Percentiles rank a stretch among this genome's conserved stretches.
phyloP scores from a whole-genome alignment of 2,797 vertebrate species.

The Leucoraja ocellata region DNA sequence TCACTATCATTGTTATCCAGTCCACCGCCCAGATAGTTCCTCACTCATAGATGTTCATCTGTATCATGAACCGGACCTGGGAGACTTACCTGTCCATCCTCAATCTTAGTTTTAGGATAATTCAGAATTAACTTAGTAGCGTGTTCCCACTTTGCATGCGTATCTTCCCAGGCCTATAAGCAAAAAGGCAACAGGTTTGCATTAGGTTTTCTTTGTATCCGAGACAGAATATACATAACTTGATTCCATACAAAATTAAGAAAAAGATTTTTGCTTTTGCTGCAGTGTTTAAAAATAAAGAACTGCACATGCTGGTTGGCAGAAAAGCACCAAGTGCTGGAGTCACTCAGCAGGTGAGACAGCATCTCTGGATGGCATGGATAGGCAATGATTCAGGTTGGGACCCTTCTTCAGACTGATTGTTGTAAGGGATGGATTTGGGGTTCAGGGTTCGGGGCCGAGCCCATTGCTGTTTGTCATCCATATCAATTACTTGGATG shows the following conservation, averaged over 20 bases:
- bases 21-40: background rate
- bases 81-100: constrained; percentile 85
- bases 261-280: background rate
- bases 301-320: too few species aligned
- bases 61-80: background rate
- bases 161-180: constrained; percentile 92
- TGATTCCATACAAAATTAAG: background rate
- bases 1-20: too few species aligned
- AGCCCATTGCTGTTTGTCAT: too few species aligned
- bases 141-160: constrained; percentile 87
- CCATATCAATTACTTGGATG: too few species aligned
- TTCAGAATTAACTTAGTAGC: constrained; percentile 91
- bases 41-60: background rate
- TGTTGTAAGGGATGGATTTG: too few species aligned
- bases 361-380: too few species aligned
- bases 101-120: constrained; percentile 91
- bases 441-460: too few species aligned
- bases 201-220: background rate
- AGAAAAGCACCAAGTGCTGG: too few species aligned
- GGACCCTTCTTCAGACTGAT: too few species aligned
- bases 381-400: too few species aligned
- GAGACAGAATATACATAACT: background rate
- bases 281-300: background rate
- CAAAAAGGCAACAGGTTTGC: constrained; percentile 31
- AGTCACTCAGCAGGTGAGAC: too few species aligned